Evolutionary conservation across 2,888 invertebrate genomes (phyloP).

Genomic region (Phragmatobia fuliginosa): DNA sequence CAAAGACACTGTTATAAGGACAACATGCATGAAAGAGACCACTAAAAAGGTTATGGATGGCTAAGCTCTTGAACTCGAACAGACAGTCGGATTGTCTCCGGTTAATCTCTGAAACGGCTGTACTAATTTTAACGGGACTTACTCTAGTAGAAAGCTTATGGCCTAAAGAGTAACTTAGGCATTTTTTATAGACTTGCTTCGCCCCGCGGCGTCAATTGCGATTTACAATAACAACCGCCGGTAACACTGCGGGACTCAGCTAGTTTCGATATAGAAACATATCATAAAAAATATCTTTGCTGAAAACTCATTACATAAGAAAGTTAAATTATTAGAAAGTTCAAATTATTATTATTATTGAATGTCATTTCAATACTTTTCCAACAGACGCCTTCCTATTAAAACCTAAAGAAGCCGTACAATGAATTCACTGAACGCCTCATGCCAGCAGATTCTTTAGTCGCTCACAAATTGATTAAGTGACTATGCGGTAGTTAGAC

Average conservation of each 20-base stretch:
- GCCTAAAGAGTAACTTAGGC: too few species aligned
- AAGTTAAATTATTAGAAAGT: neutral
- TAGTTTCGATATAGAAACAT: too few species aligned
- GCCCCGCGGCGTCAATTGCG: too few species aligned
- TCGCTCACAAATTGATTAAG: constrained; percentile 43
- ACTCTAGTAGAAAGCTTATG: too few species aligned
- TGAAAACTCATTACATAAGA: neutral
- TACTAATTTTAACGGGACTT: too few species aligned
- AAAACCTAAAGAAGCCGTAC: neutral
- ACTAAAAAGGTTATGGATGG: neutral
- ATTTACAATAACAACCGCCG: too few species aligned
- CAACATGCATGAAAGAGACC: neutral
- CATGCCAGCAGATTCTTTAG: constrained; percentile 23
- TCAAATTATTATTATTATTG: too few species aligned
- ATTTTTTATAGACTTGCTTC: too few species aligned
- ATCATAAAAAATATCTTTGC: neutral
- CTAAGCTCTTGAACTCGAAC: neutral
- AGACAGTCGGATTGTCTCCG: neutral
- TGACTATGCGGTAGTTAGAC: constrained; percentile 42
- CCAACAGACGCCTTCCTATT: neutral
- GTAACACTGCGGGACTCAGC: too few species aligned
- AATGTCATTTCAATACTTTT: neutral
- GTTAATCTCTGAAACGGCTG: too few species aligned
- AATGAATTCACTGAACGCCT: constrained; percentile 32
- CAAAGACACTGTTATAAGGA: neutral